Evolutionary conservation across 2,113 vertebrate genomes (phyloP), one percentile per base, ranked within the genome.

Genomic region (Malurus elegans): DNA sequence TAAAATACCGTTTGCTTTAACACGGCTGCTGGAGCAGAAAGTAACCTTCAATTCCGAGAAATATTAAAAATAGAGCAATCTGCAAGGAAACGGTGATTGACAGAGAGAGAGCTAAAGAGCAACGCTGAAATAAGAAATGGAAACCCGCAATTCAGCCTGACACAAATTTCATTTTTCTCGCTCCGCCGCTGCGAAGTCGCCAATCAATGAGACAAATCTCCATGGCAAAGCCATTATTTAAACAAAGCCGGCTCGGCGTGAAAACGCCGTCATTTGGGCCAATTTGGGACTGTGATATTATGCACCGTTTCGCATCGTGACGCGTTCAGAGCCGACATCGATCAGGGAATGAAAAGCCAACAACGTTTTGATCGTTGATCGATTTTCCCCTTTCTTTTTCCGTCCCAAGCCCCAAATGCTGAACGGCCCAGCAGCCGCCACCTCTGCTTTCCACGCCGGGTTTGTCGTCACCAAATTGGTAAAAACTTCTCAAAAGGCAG

Each of bases 101-200:
- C 96, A 96, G 94, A 95, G 90, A 83, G 64, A 93, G 94, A 96
- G 75, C 95, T 86, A 92, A 96, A 90, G 75, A 95, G 85, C 80
- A 74, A 47, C 1, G 78, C 91, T 93, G 95, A 96, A 95, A 96
- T 97, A 97, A 97, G 90, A 79, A 50, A 97, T 79, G 64, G 86
- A 96, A 92, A 95, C 76, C 80, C 61, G 65, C 62, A 97, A 97
- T 95, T 97, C 93, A 96, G 94, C 82, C 80, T 88, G 97, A 97
- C 75, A 88, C 50, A 69, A 92, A 91, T 90, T 96, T n/a, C 97
- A 75, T 96, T 97, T 97, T 75, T 94, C 91, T 79, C 76, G 23
- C 90, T 82, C 50, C 76, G 94, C 79, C 89, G 90, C 82, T 65
- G 56, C 26, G 75, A 92, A 70, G 91, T 88, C 96, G 79, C 94